A percentile compares a stretch with the other conserved stretches of the same genome.
Conservation (phyloP, 2,797 vertebrate species). For the Sylvilagus floridanus region DNA sequence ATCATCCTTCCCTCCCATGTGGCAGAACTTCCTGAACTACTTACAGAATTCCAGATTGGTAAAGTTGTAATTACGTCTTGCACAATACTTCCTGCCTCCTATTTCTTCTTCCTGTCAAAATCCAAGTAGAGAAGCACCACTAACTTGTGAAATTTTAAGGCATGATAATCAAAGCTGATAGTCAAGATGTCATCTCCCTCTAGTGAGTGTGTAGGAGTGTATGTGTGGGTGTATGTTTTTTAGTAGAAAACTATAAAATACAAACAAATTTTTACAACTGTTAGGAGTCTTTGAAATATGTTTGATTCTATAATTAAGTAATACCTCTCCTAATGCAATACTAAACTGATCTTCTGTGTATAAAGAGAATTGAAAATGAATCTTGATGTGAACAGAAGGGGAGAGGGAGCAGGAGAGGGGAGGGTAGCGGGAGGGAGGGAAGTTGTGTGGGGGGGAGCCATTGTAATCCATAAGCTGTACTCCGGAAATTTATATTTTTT, state of each 20-base stretch:
- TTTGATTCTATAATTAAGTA: slow-evolving; percentile 43
- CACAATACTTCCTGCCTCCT: slow-evolving; percentile 28
- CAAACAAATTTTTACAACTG: neutral
- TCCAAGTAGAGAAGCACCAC: neutral
- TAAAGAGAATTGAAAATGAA: too few relatives aligned
- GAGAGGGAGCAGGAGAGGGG: too few relatives aligned
- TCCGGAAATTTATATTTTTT: too few relatives aligned
- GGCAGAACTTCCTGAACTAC: neutral
- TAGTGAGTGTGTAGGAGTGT: neutral
- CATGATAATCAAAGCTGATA: neutral
- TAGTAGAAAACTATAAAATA: slow-evolving; percentile 3
- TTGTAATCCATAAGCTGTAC: too few relatives aligned
- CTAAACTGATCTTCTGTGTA: too few relatives aligned
- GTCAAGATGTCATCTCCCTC: neutral
- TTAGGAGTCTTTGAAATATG: neutral
- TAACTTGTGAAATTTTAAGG: neutral
- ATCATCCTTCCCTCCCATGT: neutral
- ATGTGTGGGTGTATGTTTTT: neutral
- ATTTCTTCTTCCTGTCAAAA: neutral
- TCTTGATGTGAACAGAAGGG: too few relatives aligned
- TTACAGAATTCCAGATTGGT: neutral
- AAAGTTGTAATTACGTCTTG: neutral
- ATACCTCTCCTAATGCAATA: neutral
- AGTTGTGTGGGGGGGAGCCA: too few relatives aligned
- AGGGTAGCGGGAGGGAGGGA: too few relatives aligned